A percentile compares a stretch with the other conserved stretches of the same genome.
Evolutionary conservation across 2,113 vertebrate species (phyloP).

Genomic region (Eleginops maclovinus): DNA sequence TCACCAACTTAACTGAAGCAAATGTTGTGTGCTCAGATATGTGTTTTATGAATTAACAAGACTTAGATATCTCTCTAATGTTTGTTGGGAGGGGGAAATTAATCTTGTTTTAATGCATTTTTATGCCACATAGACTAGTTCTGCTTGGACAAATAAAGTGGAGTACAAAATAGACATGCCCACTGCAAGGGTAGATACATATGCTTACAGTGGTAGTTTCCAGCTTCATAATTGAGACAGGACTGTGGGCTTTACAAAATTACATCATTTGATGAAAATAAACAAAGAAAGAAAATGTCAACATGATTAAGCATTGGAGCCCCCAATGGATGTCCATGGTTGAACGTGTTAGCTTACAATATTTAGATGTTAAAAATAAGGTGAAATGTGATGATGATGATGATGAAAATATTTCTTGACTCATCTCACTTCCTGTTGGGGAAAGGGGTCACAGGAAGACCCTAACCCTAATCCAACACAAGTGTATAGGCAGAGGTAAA

Average conservation of each 20-base stretch:
- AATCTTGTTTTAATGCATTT: neutral
- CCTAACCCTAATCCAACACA: neutral
- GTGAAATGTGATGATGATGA: neutral
- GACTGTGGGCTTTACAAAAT: neutral
- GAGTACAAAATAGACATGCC: neutral
- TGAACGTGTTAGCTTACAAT: neutral
- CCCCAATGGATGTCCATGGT: neutral
- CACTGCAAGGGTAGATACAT: neutral
- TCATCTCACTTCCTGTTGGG: neutral
- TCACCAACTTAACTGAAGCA: slow-evolving; percentile 25
- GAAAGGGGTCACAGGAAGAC: neutral
- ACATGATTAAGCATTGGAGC: neutral
- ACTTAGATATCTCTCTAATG: neutral
- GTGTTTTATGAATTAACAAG: slow-evolving; percentile 30
- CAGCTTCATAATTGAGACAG: neutral
- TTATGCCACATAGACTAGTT: neutral
- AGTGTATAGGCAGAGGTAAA: neutral
- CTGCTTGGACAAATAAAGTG: neutral
- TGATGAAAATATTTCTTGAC: neutral
- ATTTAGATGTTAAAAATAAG: neutral
- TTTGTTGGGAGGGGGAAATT: neutral
- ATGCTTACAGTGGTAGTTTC: neutral
- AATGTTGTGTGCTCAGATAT: slow-evolving; percentile 24
- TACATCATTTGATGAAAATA: neutral
- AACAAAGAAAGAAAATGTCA: neutral